Percentiles rank a stretch among this genome's conserved stretches.
phyloP scores from a whole-genome alignment of 2,888 invertebrate species.

The Oscheius sp. region DNA sequence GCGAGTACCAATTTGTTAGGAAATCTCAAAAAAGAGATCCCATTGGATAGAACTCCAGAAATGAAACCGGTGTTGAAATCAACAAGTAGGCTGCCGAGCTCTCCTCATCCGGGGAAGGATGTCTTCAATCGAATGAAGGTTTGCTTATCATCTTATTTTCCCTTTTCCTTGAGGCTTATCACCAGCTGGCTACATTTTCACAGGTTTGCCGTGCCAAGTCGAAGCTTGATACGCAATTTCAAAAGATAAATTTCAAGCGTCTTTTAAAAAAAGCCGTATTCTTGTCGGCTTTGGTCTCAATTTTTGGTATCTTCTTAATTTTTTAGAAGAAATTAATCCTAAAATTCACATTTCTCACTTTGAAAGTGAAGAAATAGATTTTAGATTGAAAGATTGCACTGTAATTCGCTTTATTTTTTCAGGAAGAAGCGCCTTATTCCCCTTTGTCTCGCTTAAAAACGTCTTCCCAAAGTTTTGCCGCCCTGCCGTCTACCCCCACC shows the following conservation, averaged over 20 bases:
- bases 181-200: too few relatives aligned
- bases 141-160: background rate
- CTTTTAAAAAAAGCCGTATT: too few relatives aligned
- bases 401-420: too few relatives aligned
- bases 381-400: too few relatives aligned
- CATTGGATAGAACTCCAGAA: background rate
- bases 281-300: background rate
- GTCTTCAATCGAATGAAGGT: background rate
- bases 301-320: background rate
- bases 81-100: too few relatives aligned
- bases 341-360: too few relatives aligned
- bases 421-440: too few relatives aligned
- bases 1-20: conserved; percentile 10
- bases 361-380: too few relatives aligned
- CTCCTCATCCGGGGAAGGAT: conserved; percentile 19
- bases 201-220: background rate
- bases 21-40: background rate
- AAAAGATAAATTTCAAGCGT: background rate
- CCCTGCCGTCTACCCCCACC: background rate
- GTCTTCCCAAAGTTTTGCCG: background rate
- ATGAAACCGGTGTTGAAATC: too few relatives aligned
- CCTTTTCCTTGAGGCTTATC: background rate
- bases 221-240: background rate
- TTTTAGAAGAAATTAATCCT: background rate
- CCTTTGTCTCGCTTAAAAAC: too few relatives aligned